Base-by-base conservation (phyloP, 1,140 invertebrate species). In the Ladona fulva region DNA sequence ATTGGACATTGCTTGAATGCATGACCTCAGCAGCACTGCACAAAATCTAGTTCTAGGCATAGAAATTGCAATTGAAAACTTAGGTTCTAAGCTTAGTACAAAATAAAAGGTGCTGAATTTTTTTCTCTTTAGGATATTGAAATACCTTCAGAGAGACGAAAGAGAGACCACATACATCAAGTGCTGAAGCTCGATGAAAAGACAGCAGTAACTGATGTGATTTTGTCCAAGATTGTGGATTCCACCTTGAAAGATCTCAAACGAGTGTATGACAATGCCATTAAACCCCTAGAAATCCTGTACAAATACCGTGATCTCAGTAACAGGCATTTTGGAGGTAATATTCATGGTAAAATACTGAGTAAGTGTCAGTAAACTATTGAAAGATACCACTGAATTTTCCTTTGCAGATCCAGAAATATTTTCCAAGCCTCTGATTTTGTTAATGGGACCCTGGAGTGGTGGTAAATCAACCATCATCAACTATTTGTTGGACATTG, bases 401-500 rank as follows among this genome's bases (percentile, higher is more conserved):
- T 77, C 78, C 80, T 81, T 83, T 82, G 76, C 80, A 91, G 95
- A 97, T 87, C 92, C 95, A 10, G 95, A 97, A 89, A 96, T 97
- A 83, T 96, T 97, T 85, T 96, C 95, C 0, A 97, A 97, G 84
- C 96, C 96, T 11, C 86, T 97, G 82, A 89, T 97, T 74, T 85
- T 98, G 0, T 96, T 98, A 82, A 94, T 97, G 92, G 96, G 96
- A 52, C 95, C 96, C 25, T 97, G 95, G 95, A 96, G 94, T 82
- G 95, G 95, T 80, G 96, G 96, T 80, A 98, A 98, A 87, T 97
- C 95, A 5, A 93, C 94, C 12, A 95, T 97, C 79, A 91, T 97
- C 76, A 98, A 98, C 86, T 98, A 97, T 86, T 87, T 98, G 75
- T 88, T 96, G 19, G 93, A 95, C 78, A 92, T 93, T 79, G 94